Conservation (phyloP, 2,113 vertebrate species). For the Dolichallabes microphthalmus region DNA sequence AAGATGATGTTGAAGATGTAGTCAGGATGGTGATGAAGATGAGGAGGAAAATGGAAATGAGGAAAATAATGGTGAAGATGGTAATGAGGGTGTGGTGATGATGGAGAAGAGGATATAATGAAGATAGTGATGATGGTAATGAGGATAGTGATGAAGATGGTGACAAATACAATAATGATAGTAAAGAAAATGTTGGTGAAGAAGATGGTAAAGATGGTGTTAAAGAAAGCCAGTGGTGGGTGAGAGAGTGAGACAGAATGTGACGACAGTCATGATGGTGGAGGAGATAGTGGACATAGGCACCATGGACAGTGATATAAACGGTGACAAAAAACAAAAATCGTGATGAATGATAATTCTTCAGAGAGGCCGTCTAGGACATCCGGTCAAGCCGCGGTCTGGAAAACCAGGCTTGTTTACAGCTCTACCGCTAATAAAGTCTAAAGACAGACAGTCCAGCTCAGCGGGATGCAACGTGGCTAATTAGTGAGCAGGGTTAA, state of each 20-base stretch:
- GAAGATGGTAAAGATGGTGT: too few species aligned
- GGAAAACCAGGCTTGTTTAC: background rate
- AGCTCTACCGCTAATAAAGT: background rate
- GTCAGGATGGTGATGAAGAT: background rate
- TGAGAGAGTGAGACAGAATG: background rate
- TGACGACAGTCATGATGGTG: background rate
- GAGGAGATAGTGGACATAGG: background rate
- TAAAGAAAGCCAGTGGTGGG: background rate
- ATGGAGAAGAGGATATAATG: background rate
- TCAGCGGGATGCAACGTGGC: background rate
- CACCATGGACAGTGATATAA: background rate
- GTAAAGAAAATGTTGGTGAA: too few species aligned
- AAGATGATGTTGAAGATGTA: background rate
- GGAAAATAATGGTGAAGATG: background rate
- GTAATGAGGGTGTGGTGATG: background rate
- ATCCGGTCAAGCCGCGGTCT: background rate
- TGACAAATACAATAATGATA: background rate
- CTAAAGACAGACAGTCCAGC: background rate
- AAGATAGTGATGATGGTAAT: too few species aligned
- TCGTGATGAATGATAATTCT: too few species aligned
- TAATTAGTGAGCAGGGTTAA: background rate
- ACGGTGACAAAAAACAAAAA: background rate
- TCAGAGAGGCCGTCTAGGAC: background rate
- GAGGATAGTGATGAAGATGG: background rate
- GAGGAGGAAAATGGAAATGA: too few species aligned